These are phyloP conservation scores for Zophobas morio DNA, from an alignment of 1,140 invertebrate genomes.

Conservation along the genomic window DNA sequence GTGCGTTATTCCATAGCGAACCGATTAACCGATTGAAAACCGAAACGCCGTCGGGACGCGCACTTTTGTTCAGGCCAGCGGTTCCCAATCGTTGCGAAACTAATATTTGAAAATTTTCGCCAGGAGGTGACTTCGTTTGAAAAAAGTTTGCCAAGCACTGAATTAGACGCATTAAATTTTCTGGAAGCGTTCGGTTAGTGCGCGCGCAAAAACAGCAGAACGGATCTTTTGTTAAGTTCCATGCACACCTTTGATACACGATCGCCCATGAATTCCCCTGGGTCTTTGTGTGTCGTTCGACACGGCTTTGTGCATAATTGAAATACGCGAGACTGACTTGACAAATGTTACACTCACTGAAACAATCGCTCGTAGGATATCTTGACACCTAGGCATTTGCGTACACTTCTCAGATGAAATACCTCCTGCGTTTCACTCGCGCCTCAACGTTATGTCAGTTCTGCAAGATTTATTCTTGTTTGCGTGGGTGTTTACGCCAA, in stretches of 20 bases:
- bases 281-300: conserved; percentile 45
- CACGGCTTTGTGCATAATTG: conserved; percentile 51
- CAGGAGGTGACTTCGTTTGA: too few species aligned
- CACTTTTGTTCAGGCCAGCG: not conserved
- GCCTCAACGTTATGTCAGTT: conserved; percentile 42
- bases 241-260: conserved; percentile 43
- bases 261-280: conserved; percentile 41
- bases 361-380: conserved; percentile 51
- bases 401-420: conserved; percentile 45
- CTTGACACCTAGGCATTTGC: conserved; percentile 50
- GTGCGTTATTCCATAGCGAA: conserved; percentile 40
- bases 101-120: too few species aligned
- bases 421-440: conserved; percentile 37
- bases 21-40: conserved; percentile 41
- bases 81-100: too few species aligned
- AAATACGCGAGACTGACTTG: conserved; percentile 51
- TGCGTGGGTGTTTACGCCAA: conserved; percentile 40
- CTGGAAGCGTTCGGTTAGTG: not conserved
- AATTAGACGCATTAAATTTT: conserved; percentile 16
- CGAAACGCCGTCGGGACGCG: not conserved
- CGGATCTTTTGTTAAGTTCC: conserved; percentile 36
- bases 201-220: not conserved
- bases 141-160: too few species aligned
- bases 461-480: conserved; percentile 40
- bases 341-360: conserved; percentile 47